Base-by-base conservation (phyloP, 2,888 invertebrate genomes). In the Lepidochitona cinerea region DNA sequence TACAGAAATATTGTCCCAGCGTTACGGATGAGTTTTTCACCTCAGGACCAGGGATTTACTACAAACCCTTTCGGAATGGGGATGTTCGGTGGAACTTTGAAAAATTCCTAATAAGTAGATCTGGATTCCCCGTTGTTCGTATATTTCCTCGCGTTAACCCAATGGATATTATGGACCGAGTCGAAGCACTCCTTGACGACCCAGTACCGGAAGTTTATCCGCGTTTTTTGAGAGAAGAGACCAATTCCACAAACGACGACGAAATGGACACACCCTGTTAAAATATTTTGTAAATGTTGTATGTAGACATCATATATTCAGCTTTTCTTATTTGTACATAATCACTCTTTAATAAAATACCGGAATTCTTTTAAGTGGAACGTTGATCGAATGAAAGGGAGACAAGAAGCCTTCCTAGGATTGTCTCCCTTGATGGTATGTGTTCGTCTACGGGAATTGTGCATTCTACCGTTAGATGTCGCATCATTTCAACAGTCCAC, bases 11-110 rank as follows among this genome's bases (percentile, higher is more conserved):
- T 49, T 73, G 71, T 32, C 75, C 75, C 1, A 73, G 75, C 0
- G 65, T 68, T 9, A 72, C 72, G n/a, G 77, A 77, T 14, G 37
- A 65, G 23, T 79, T 81, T 69, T 49, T 74, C 29, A 73, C 75
- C 12, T 72, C 53, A 35, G 68, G 68, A 26, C 69, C 67, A 0
- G 70, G 75, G 14, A 70, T 81, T 52, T 74, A 73, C 71, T 81
- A 81, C 73, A 64, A 70, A 6, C 79, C 79, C 33, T 73, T 73
- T 53, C 36, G 66, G 26, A 74, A 71, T 65, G 68, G 69, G 14
- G 72, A 59, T 41, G 54, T 75, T 18, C 68, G 68, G 33, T 75
- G 75, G 75, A 75, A 75, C 54, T 75, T 75, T 54, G 71, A 73
- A 49, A 75, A 75, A 68, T 75, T 75, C 26, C 72, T 75, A 5